phyloP scores from a whole-genome alignment of 2,888 invertebrate genomes.

The Temnothorax ravouxi region DNA sequence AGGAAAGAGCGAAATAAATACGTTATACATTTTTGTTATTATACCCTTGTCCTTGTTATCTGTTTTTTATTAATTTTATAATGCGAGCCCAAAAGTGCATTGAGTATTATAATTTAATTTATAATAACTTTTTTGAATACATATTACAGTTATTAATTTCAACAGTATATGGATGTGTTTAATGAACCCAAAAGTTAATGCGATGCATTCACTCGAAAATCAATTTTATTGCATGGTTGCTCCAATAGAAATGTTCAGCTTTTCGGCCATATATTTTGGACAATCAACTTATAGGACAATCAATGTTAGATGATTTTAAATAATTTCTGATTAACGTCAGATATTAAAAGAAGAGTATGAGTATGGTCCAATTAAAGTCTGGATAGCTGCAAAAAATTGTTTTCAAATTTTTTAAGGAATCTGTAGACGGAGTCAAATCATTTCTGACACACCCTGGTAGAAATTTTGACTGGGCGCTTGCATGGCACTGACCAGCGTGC shows the following conservation, averaged over 20 bases:
- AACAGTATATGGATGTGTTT: slow-evolving; percentile 64
- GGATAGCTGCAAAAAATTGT: neutral
- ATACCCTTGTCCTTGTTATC: neutral
- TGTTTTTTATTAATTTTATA: neutral
- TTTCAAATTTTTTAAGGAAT: neutral
- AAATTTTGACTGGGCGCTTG: too few species aligned
- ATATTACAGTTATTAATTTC: slow-evolving; percentile 69
- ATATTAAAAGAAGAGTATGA: slow-evolving; percentile 3
- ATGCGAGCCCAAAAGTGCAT: neutral
- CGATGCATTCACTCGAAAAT: slow-evolving; percentile 68
- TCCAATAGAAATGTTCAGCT: slow-evolving; percentile 34
- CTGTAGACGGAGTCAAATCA: neutral
- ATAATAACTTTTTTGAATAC: neutral
- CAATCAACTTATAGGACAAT: neutral
- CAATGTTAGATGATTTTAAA: neutral
- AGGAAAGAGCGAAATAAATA: neutral
- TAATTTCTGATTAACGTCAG: neutral
- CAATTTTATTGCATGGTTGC: slow-evolving; percentile 72
- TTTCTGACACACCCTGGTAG: slow-evolving; percentile 26
- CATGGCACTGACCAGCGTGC: too few species aligned
- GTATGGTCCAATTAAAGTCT: neutral
- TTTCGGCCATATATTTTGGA: neutral
- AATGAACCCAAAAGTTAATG: slow-evolving; percentile 74
- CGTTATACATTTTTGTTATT: slow-evolving; percentile 5
- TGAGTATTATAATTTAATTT: neutral